phyloP scores from a whole-genome alignment of 2,113 vertebrate genomes.

The Stegostoma tigrinum region DNA sequence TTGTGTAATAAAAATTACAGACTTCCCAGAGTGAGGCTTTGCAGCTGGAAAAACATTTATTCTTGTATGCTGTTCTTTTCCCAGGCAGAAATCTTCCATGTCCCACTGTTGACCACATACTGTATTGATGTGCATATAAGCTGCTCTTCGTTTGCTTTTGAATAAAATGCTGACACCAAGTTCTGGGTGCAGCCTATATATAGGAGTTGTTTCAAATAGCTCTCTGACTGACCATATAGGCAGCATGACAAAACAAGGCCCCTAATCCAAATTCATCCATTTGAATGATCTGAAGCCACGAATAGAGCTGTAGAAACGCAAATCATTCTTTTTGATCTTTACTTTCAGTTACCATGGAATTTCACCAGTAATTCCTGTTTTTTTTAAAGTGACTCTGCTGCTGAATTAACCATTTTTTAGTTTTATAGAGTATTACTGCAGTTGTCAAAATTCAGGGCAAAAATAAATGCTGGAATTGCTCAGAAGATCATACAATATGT shows the following conservation, averaged over 20 bases:
- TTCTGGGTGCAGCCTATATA: neutral
- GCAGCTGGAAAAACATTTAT: constrained; percentile 33
- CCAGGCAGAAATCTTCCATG: constrained; percentile 17
- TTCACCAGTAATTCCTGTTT: no score
- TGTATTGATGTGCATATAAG: constrained; percentile 15
- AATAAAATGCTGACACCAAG: neutral
- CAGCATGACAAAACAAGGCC: neutral
- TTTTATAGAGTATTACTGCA: no score
- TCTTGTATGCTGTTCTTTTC: constrained; percentile 5
- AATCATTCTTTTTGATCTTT: no score
- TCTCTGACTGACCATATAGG: neutral
- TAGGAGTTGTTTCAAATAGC: neutral
- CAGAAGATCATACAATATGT: no score
- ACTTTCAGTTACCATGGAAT: no score
- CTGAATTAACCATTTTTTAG: no score
- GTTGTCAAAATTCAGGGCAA: no score
- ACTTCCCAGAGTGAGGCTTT: constrained; percentile 24
- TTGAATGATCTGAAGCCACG: no score
- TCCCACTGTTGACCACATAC: neutral
- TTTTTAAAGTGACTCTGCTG: no score
- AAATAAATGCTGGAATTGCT: no score
- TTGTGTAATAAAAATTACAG: neutral
- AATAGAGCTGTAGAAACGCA: no score
- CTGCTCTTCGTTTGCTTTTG: neutral
- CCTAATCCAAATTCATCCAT: neutral